Percentiles rank a stretch among this genome's conserved stretches.
Conservation (phyloP, 1,140 invertebrate species). For the Monochamus saltuarius region DNA sequence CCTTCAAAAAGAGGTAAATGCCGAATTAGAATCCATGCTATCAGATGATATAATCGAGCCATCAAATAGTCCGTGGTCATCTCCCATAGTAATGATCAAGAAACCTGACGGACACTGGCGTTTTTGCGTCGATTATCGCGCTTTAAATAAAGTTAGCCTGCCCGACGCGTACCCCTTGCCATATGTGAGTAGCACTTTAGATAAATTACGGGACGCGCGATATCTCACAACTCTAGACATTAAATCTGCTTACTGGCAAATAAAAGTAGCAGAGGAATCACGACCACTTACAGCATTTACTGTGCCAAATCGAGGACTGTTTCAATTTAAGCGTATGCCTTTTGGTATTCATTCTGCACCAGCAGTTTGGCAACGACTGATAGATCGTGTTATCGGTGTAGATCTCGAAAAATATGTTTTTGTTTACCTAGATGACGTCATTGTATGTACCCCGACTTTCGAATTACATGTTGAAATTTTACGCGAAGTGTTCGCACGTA, state of each 20-base stretch:
- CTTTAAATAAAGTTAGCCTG: conserved; percentile 12
- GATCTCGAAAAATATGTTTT: conserved; percentile 27
- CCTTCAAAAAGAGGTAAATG: conserved; percentile 12
- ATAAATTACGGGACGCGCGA: conserved; percentile 36
- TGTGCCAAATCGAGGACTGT: conserved; percentile 37
- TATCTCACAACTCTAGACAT: conserved; percentile 44
- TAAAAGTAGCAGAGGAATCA: conserved; percentile 44
- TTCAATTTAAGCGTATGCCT: conserved; percentile 24
- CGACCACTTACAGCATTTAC: conserved; percentile 52
- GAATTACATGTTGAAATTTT: conserved; percentile 4
- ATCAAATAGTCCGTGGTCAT: conserved; percentile 44
- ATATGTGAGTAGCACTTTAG: conserved; percentile 30
- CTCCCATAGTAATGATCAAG: conserved; percentile 52
- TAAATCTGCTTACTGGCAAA: conserved; percentile 49
- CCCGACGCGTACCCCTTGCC: conserved; percentile 17
- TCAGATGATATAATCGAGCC: conserved; percentile 31
- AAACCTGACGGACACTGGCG: conserved; percentile 54
- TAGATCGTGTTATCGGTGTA: conserved; percentile 25
- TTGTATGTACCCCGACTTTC: conserved; percentile 39
- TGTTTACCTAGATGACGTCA: conserved; percentile 46
- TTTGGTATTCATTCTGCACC: conserved; percentile 51
- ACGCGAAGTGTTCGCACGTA: conserved; percentile 1
- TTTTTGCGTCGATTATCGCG: conserved; percentile 39
- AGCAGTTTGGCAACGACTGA: conserved; percentile 26
- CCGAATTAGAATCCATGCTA: conserved; percentile 33